Percentiles rank a stretch among this genome's conserved stretches.
phyloP scores from a whole-genome alignment of 2,888 invertebrate genomes.

The Onthophagus sagittarius region DNA sequence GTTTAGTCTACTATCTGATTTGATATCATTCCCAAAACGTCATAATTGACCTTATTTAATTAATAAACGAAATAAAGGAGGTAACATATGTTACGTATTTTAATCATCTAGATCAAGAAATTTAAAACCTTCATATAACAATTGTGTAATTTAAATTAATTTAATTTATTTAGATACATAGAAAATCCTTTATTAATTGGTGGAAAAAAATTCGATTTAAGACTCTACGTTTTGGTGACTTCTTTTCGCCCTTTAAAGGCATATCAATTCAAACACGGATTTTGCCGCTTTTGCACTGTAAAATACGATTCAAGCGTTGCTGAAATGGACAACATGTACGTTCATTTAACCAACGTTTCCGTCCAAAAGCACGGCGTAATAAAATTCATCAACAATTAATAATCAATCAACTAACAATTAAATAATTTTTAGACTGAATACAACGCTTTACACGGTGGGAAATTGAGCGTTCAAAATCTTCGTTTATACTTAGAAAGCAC shows the following conservation, averaged over 20 bases:
- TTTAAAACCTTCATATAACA: no score
- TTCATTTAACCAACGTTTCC: conserved; percentile 94
- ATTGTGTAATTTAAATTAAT: neutral
- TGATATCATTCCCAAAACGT: no score
- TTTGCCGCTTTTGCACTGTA: conserved; percentile 94
- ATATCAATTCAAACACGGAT: conserved; percentile 88
- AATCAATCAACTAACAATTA: neutral
- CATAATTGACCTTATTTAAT: no score
- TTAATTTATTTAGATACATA: conserved; percentile 63
- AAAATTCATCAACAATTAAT: neutral
- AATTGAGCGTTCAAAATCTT: conserved; percentile 89
- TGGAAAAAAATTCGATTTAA: conserved; percentile 92
- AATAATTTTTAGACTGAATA: conserved; percentile 71
- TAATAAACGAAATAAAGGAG: no score
- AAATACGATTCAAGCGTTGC: conserved; percentile 89
- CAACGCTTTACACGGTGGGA: conserved; percentile 90
- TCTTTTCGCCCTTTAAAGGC: conserved; percentile 91
- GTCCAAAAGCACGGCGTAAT: conserved; percentile 93
- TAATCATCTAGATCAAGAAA: no score
- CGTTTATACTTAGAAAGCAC: conserved; percentile 88
- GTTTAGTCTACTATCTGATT: no score
- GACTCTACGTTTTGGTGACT: conserved; percentile 88
- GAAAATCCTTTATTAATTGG: conserved; percentile 93
- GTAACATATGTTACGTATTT: no score
- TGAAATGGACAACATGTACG: conserved; percentile 88